These are phyloP conservation scores for Scomber japonicus DNA, from an alignment of 2,113 vertebrate species.

Conservation along the genomic window DNA sequence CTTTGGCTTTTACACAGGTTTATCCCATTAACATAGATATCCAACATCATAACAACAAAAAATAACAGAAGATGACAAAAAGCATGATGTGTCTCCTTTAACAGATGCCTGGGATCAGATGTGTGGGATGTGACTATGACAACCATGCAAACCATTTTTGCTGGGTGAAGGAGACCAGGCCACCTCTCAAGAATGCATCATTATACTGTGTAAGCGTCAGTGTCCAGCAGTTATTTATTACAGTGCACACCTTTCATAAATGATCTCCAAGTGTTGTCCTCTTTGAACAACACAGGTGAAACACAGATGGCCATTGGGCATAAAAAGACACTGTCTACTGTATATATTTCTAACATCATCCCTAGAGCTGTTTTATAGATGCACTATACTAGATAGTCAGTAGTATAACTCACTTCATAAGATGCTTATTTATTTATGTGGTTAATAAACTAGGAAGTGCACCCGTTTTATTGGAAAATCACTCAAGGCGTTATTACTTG, in stretches of 20 bases:
- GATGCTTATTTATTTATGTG: constrained; percentile 28
- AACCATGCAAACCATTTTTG: neutral
- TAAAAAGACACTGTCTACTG: too few species aligned
- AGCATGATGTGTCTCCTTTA: too few species aligned
- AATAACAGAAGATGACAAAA: too few species aligned
- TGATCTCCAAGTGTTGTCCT: neutral
- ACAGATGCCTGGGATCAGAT: neutral
- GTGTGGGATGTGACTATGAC: neutral
- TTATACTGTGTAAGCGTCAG: constrained; percentile 1
- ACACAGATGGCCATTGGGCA: neutral
- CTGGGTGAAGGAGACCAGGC: neutral
- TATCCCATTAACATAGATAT: too few species aligned
- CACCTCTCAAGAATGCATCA: neutral
- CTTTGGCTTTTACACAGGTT: too few species aligned
- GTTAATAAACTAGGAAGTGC: neutral
- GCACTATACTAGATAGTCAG: neutral
- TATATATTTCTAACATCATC: neutral
- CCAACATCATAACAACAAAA: too few species aligned
- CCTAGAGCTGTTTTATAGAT: neutral
- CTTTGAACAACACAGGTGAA: neutral
- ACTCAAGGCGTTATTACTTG: neutral
- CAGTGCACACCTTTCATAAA: constrained; percentile 7
- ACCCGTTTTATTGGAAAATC: neutral
- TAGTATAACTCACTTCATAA: neutral
- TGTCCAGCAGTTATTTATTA: neutral